Evolutionary conservation across 2,888 invertebrate genomes (phyloP).

Genomic region (Notodonta ziczac): DNA sequence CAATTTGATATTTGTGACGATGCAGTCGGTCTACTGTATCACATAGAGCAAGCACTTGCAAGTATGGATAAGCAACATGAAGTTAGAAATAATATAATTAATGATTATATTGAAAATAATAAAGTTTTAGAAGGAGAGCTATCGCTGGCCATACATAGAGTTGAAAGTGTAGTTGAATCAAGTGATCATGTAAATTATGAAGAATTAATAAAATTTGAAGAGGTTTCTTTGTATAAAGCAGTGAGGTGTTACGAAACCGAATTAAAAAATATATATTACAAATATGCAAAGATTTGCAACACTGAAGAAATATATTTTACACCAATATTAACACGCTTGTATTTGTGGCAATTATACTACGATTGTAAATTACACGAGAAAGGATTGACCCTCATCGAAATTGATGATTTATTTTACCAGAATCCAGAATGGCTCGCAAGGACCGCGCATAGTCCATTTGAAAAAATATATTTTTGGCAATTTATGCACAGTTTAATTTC

Average conservation of each 20-base stretch:
- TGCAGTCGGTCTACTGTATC: conserved; percentile 72
- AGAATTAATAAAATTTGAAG: conserved; percentile 69
- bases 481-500: conserved; percentile 83
- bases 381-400: conserved; percentile 77
- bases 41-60: conserved; percentile 66
- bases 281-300: conserved; percentile 79
- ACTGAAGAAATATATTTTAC: conserved; percentile 61
- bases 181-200: conserved; percentile 32
- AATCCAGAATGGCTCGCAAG: conserved; percentile 77
- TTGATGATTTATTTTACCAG: conserved; percentile 76
- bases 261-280: conserved; percentile 78
- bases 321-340: conserved; percentile 79
- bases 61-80: conserved; percentile 64
- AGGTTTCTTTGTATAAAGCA: conserved; percentile 71
- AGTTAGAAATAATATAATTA: conserved; percentile 54
- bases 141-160: conserved; percentile 23
- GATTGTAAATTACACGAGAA: conserved; percentile 81
- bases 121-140: conserved; percentile 35
- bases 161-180: conserved; percentile 21
- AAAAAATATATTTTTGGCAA: conserved; percentile 86
- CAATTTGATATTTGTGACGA: conserved; percentile 65
- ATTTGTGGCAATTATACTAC: conserved; percentile 85
- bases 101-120: conserved; percentile 63
- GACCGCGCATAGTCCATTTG: conserved; percentile 82
- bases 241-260: conserved; percentile 74